Conservation (phyloP, 2,113 vertebrate genomes). For the Hippopotamus amphibius region DNA sequence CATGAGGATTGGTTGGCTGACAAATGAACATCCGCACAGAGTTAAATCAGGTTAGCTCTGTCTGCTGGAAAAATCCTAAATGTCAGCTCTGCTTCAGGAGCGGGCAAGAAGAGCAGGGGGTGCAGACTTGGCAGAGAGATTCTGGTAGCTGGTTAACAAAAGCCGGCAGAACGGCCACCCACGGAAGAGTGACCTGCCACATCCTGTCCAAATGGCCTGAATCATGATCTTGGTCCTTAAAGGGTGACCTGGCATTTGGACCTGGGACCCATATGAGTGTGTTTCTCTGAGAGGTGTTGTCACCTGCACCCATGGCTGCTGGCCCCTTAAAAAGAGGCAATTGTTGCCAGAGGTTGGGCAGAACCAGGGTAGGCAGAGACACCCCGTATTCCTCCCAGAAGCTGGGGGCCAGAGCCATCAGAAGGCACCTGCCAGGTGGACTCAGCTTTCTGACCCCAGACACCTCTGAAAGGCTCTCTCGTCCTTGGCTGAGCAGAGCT, state of each 20-base stretch:
- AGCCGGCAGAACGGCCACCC: neutral
- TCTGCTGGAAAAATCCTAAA: neutral
- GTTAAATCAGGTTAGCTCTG: neutral
- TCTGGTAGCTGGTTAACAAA: neutral
- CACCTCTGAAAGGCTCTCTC: neutral
- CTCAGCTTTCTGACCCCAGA: neutral
- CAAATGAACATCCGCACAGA: neutral
- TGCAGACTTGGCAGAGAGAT: neutral
- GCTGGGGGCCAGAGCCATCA: too few species aligned
- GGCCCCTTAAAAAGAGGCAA: fast-evolving
- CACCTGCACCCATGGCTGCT: fast-evolving
- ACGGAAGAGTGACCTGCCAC: neutral
- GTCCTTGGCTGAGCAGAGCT: neutral
- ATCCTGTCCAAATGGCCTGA: neutral
- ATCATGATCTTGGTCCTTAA: neutral
- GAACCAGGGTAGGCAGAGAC: neutral
- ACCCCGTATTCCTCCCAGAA: neutral
- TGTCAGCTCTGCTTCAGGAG: neutral
- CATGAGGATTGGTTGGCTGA: neutral
- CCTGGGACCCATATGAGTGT: neutral
- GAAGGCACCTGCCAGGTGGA: neutral
- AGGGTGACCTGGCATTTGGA: neutral
- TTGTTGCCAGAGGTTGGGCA: neutral
- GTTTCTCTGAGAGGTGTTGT: neutral
- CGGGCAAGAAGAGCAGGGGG: neutral